phyloP scores from a whole-genome alignment of 2,888 invertebrate species.

The Sarcophaga carnaria region DNA sequence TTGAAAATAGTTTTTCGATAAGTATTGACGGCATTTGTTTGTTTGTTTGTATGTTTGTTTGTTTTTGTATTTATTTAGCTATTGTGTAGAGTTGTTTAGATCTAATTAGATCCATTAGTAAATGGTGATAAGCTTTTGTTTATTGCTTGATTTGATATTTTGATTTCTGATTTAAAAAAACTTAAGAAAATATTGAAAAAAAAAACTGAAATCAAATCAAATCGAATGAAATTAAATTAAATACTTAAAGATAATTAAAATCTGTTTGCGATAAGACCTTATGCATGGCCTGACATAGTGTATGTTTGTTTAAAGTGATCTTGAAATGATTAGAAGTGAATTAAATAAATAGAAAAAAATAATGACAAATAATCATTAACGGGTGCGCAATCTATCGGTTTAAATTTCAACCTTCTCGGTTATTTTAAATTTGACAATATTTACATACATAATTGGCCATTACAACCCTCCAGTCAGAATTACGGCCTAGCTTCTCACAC shows the following conservation, averaged over 20 bases:
- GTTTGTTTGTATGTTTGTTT: background rate
- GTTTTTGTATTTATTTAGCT: conserved; percentile 74
- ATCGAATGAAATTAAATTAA: conserved; percentile 10
- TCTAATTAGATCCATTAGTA: conserved; percentile 66
- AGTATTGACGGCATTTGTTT: conserved; percentile 59
- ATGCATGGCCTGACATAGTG: background rate
- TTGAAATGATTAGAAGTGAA: background rate
- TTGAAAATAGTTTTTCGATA: conserved; percentile 60
- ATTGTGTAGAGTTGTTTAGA: conserved; percentile 76
- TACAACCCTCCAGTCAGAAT: too few relatives aligned
- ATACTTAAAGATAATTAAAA: conserved; percentile 63
- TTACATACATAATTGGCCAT: too few relatives aligned
- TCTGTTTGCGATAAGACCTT: conserved; percentile 50
- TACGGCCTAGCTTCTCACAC: too few relatives aligned
- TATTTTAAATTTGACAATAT: too few relatives aligned
- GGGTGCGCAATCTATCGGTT: too few relatives aligned
- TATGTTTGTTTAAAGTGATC: background rate
- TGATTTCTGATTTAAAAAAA: background rate
- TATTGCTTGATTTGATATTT: conserved; percentile 8
- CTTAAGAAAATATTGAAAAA: background rate
- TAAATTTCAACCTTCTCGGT: too few relatives aligned
- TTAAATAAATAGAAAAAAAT: background rate
- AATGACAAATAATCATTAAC: background rate
- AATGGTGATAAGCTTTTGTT: conserved; percentile 62
- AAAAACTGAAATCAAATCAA: background rate